phyloP scores from a whole-genome alignment of 2,113 vertebrate genomes.

The Zapus hudsonius region DNA sequence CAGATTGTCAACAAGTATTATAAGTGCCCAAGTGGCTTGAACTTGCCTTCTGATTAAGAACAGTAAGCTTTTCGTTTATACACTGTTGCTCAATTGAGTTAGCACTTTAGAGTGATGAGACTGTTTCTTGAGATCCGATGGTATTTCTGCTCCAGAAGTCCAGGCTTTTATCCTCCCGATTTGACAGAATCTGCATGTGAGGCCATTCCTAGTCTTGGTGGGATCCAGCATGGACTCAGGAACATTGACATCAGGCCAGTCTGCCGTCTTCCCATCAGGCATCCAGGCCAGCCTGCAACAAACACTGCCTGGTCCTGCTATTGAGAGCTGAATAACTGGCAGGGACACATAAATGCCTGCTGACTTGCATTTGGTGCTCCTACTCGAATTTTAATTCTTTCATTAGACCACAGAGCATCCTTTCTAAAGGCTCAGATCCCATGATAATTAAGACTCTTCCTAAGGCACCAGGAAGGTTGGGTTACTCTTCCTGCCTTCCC shows the following conservation, averaged over 20 bases:
- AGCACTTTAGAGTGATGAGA: slow-evolving; percentile 29
- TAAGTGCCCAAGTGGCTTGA: background rate
- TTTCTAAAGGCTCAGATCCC: slow-evolving; percentile 53
- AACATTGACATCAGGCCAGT: slow-evolving; percentile 40
- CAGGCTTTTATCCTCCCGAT: background rate
- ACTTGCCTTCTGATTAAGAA: slow-evolving; percentile 48
- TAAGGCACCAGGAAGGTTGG: slow-evolving; percentile 19
- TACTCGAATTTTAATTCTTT: slow-evolving; percentile 73
- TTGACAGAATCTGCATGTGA: slow-evolving; percentile 30
- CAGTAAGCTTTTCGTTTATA: background rate
- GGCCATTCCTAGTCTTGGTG: background rate
- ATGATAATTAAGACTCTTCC: slow-evolving; percentile 51
- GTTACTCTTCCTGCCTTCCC: slow-evolving; percentile 34
- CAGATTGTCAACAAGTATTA: background rate
- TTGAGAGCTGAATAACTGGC: slow-evolving; percentile 67
- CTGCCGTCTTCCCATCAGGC: slow-evolving; percentile 19
- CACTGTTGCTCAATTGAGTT: slow-evolving; percentile 23
- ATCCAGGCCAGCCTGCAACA: slow-evolving; percentile 60
- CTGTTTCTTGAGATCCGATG: background rate
- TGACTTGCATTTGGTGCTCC: slow-evolving; percentile 65
- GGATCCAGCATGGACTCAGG: slow-evolving; percentile 34
- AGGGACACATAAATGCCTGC: slow-evolving; percentile 61
- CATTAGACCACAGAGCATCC: slow-evolving; percentile 57
- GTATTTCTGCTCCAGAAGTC: background rate
- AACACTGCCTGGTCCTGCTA: slow-evolving; percentile 53